Evolutionary conservation across 2,113 vertebrate genomes (phyloP), one percentile per base, ranked within the genome.

Genomic region (Pogona vitticeps): DNA sequence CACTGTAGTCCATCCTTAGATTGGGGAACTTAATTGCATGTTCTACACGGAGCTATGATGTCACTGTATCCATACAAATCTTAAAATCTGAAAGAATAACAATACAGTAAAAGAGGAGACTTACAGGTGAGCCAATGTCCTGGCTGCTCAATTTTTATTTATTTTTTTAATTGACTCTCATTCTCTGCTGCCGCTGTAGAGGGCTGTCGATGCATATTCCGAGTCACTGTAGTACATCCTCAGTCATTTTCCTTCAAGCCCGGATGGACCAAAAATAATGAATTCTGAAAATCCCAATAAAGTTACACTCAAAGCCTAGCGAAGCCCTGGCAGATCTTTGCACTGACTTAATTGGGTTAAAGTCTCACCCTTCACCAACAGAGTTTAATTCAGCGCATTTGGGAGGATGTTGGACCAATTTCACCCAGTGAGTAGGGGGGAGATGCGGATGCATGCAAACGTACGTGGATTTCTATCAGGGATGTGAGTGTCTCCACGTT

Each of bases 401-500:
- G 36, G 65, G 46, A 18, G 52, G 82, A 86, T 61, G 72, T 88
- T 79, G 92, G 76, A 73, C 65, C 85, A 91, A 71, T 85, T 90
- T 92, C 82, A 87, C 56, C 58, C 56, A 86, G 84, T 93, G 80
- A 86, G 86, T 92, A 86, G 86, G n/a, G n/a, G n/a, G 89, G 14
- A 56, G 13, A 26, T 1, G 14, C 56, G 36, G 56, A 61, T 1
- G 28, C 38, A 28, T 21, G 56, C 26, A 72, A 17, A 38, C 15
- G 38, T 20, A 42, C 72, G 12, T 12, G 31, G 26, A 28, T 26
- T 4, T 40, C 38, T 23, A 42, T 80, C 33, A 15, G 7, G 78
- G 59, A 40, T 17, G 13, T 9, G 21, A 63, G 46, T 21, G 18
- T 65, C 6, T 65, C 23, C 23, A 65, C 28, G 5, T 65, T 65